phyloP scores from a whole-genome alignment of 2,888 invertebrate genomes.

The Pandemis corylana region DNA sequence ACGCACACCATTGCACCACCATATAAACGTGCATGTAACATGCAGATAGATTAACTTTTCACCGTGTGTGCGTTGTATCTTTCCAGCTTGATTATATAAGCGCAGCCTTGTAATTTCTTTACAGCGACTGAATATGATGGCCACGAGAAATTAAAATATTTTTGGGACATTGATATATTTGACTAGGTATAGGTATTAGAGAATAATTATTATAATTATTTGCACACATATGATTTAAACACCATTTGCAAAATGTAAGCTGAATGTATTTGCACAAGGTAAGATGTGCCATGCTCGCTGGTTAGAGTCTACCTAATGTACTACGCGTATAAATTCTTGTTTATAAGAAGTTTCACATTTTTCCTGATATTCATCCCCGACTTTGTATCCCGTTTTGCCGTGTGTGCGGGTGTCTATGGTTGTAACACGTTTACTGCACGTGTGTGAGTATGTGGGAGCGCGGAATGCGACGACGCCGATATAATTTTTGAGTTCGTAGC shows the following conservation, averaged over 20 bases:
- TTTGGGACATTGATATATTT: conserved; percentile 13
- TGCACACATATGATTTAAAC: too few species aligned
- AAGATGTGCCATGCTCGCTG: background rate
- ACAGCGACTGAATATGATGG: conserved; percentile 27
- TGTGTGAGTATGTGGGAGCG: conserved; percentile 63
- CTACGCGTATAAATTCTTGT: background rate
- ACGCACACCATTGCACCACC: conserved; percentile 40
- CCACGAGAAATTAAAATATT: conserved; percentile 25
- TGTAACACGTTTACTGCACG: conserved; percentile 43
- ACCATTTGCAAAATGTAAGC: background rate
- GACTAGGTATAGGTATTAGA: too few species aligned
- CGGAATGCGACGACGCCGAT: conserved; percentile 76
- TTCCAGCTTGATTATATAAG: conserved; percentile 45
- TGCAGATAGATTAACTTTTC: conserved; percentile 62
- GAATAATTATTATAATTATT: background rate
- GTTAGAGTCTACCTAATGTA: background rate
- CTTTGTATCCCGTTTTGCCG: conserved; percentile 27
- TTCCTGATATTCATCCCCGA: conserved; percentile 24
- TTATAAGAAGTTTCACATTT: background rate
- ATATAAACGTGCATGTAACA: conserved; percentile 44
- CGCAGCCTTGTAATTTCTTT: conserved; percentile 41
- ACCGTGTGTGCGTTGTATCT: conserved; percentile 44
- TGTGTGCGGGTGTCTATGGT: conserved; percentile 45
- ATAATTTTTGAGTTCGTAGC: conserved; percentile 70
- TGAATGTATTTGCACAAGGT: background rate